Conservation (phyloP, 2,888 invertebrate species). For the Apamea epomidion region DNA sequence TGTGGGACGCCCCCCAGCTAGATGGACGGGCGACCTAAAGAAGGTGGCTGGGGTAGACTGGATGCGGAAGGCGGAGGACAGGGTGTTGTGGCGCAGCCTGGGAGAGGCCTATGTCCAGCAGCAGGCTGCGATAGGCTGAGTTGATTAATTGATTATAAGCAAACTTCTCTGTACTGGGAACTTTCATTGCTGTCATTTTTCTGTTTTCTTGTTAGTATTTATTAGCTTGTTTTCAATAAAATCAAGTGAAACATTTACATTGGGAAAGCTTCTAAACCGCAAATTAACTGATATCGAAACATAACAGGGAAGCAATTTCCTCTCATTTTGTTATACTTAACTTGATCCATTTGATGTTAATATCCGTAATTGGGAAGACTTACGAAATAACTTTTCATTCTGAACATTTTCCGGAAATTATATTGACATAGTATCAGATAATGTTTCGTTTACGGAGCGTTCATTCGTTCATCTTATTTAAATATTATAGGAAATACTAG, state of each 20-base stretch:
- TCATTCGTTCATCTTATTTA: not conserved
- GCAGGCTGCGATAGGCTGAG: too few species aligned
- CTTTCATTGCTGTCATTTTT: not conserved
- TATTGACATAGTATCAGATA: not conserved
- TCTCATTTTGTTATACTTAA: not conserved
- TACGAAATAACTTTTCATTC: not conserved
- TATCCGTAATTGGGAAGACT: not conserved
- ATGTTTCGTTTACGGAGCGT: not conserved
- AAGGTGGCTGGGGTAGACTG: too few species aligned
- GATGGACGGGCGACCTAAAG: too few species aligned
- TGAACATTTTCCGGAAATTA: constrained; percentile 3
- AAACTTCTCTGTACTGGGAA: not conserved
- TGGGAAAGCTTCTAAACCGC: constrained; percentile 4
- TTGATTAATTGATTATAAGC: too few species aligned
- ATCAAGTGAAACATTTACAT: constrained; percentile 8
- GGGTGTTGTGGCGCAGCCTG: too few species aligned
- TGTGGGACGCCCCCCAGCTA: too few species aligned
- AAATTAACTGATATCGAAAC: not conserved
- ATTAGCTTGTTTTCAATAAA: constrained; percentile 3
- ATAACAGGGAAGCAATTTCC: not conserved
- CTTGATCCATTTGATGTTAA: not conserved
- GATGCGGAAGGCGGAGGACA: too few species aligned
- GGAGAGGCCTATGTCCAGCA: too few species aligned
- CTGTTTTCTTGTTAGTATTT: not conserved
- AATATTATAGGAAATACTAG: not conserved